Base-by-base conservation (phyloP, 2,797 vertebrate species). In the Remorina albescens region DNA sequence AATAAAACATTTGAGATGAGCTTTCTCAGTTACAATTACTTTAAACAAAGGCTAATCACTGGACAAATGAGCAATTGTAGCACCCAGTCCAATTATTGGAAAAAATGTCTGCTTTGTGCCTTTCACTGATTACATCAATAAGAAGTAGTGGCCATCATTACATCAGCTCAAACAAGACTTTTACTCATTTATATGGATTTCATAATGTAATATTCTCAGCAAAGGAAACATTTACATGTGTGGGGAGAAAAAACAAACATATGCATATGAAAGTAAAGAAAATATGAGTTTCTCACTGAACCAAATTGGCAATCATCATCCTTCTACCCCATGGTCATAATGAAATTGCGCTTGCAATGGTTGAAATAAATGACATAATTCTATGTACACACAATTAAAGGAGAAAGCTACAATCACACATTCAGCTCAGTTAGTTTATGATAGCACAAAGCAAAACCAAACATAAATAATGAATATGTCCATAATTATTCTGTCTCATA, bases 391-490 rank as follows among this genome's bases (percentile, higher is more conserved):
- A 92, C 93, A 95, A 94, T 94, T 94, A 94, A 93, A 92, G 91
- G 86, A 80, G 93, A 93, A 93, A 92, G 87, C 88, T 76, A 82
- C 89, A 91, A 91, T 92, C 84, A 76, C 76, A 68, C 85, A 92
- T 93, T 90, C 87, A 92, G 92, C 93, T 91, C 90, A 83, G 90
- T 93, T 88, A 86, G 92, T 93, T 91, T 92, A 91, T 90, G 92
- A 94, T 93, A 87, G 90, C 93, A 89, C 90, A 88, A 89, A 91
- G 88, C 80, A 86, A 93, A 93, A 88, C 62, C 79, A 91, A 91
- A 92, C 93, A 95, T 94, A 95, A 95, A 95, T 95, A 95, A 94
- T 95, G 92, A 94, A 95, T 93, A 91, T 62, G 66, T 88, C 88
- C 85, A 84, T 93, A 94, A 95, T 94, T 95, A 94, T 94, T 95